These are phyloP conservation scores for Chamaetylas fuelleborni DNA, from an alignment of 2,113 vertebrate species.

Conservation along the genomic window DNA sequence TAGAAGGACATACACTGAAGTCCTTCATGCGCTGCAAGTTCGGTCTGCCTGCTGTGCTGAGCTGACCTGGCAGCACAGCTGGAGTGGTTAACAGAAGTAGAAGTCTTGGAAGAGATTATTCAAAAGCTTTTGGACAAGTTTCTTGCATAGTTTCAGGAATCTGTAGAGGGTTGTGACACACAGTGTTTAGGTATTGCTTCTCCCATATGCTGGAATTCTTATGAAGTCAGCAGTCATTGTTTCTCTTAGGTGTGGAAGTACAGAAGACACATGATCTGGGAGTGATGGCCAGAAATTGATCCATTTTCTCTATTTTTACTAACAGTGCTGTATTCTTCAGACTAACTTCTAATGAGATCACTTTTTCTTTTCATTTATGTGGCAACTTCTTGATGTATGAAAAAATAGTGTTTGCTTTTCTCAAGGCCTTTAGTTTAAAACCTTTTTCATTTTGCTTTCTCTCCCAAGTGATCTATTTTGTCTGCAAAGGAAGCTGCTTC, in stretches of 20 bases:
- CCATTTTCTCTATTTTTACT: background rate
- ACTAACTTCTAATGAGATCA: background rate
- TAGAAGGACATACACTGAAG: background rate
- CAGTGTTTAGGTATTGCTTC: background rate
- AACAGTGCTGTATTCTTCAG: background rate
- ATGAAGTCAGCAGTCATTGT: background rate
- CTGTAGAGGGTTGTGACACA: background rate
- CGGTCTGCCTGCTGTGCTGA: background rate
- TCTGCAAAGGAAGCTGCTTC: background rate
- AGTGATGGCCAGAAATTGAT: background rate
- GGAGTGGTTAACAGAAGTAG: background rate
- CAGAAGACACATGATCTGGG: background rate
- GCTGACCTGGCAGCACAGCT: background rate
- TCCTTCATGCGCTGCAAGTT: background rate
- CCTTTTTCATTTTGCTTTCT: background rate
- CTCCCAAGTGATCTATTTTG: background rate
- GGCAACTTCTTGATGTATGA: background rate
- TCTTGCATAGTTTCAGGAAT: background rate
- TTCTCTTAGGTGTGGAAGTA: background rate
- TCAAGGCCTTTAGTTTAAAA: background rate
- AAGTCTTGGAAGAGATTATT: background rate
- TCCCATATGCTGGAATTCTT: background rate
- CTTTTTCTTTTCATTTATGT: background rate
- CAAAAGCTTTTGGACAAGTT: background rate
- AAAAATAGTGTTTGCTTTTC: background rate